Evolutionary conservation across 2,797 vertebrate species (phyloP).

Genomic region (Scolopax bukidnonensis): DNA sequence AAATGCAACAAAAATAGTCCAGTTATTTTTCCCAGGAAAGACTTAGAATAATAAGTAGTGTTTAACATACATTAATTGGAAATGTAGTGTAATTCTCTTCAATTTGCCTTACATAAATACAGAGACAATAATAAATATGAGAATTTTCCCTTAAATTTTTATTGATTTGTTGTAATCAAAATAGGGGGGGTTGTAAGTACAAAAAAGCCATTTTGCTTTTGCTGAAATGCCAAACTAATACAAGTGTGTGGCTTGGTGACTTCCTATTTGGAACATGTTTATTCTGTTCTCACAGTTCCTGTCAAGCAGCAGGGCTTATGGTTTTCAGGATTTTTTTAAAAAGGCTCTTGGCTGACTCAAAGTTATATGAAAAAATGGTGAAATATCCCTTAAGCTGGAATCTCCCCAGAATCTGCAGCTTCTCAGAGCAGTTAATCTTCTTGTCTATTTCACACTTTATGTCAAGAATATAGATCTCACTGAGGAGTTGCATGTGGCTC

Average conservation of each 20-base stretch:
- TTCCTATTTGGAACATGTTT: background rate
- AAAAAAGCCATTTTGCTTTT: background rate
- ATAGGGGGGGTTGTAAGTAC: background rate
- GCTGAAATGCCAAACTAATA: background rate
- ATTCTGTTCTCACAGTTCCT: background rate
- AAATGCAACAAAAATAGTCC: background rate
- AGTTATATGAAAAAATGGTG: background rate
- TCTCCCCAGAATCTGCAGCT: background rate
- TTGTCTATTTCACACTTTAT: background rate
- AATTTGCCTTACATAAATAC: background rate
- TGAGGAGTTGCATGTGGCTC: background rate
- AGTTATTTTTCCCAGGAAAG: background rate
- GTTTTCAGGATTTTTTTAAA: background rate
- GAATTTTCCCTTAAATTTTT: background rate
- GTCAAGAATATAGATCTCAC: background rate
- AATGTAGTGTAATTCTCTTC: background rate
- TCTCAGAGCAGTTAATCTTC: background rate
- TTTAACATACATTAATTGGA: background rate
- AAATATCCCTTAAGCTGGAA: background rate
- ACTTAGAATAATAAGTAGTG: background rate
- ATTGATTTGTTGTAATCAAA: background rate
- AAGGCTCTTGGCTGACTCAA: background rate
- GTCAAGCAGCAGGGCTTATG: background rate
- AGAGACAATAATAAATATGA: background rate
- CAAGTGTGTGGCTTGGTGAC: background rate